Base-by-base conservation (phyloP, 2,797 vertebrate genomes). In the Scarus forsteni region DNA sequence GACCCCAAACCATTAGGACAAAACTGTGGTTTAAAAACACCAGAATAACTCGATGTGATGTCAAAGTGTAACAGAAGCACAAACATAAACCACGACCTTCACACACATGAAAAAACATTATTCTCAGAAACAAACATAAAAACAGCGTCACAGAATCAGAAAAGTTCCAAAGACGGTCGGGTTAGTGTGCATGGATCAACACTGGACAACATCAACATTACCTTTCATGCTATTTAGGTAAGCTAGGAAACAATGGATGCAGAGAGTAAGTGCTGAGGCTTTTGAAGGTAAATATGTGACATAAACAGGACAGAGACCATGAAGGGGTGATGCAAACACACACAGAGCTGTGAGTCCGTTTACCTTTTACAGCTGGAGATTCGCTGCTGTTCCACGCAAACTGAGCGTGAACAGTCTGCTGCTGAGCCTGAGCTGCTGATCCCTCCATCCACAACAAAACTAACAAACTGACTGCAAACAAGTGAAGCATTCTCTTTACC, bases 221-320 rank as follows among this genome's bases (percentile, higher is more conserved):
- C 89, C 90, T 92, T 91, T 90, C 64, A 85, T 83, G 85, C 82
- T 89, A 88, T 88, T 73, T 63, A 83, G 83, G 90, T 76, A 73
- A 83, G 88, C 90, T 91, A 87, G 87, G 77, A 88, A 73, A 88
- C 82, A 90, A 88, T 50, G 65, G 70, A 86, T 66, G 78, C 77
- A 83, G 69, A 85, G 56, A 84, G 60, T 83, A 75, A 83, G 64
- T 73, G 58, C 71, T 50, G 59, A 0, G 46, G 53, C 7, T 64
- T 3, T 52, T 60, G 16, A 55, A 36, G n/a, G 70, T 13, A 13
- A 49, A 68, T 42, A 16, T 34, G 35, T 62, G 61, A 77, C 56
- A 77, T 39, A 53, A 0, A 68, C 51, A 68, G 15, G 10, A 34
- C 45, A 63, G n/a, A 71, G 53, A 57, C 10, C 14, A 63, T 14